phyloP scores from a whole-genome alignment of 2,888 invertebrate species.

The Scrobipalpa atriplicella region DNA sequence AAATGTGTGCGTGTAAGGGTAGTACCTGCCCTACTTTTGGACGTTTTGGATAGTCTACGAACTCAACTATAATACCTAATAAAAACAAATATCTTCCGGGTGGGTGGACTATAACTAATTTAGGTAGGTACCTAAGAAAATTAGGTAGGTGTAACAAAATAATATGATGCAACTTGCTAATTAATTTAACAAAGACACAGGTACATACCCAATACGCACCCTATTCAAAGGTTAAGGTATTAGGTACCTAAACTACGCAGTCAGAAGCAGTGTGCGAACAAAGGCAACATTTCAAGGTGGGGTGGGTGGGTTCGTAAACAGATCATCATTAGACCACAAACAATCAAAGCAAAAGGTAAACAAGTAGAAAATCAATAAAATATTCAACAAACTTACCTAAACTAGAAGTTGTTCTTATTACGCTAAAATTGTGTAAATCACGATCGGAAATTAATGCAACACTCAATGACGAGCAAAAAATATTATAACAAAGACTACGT shows the following conservation, averaged over 20 bases:
- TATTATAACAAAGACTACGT: conserved; percentile 21
- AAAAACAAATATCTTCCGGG: too few relatives aligned
- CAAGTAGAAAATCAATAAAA: conserved; percentile 17
- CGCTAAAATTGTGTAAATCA: neutral
- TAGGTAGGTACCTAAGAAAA: neutral
- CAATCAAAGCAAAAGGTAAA: neutral
- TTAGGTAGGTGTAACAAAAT: neutral
- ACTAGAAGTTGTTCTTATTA: neutral
- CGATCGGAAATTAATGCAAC: neutral
- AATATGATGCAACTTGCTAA: neutral
- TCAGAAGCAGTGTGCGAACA: neutral
- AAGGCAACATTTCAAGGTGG: conserved; percentile 11
- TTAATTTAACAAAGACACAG: neutral
- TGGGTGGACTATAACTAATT: neutral
- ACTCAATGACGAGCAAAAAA: conserved; percentile 31
- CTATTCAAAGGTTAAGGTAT: neutral
- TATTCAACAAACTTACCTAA: neutral
- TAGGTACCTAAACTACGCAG: neutral
- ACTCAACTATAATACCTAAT: too few relatives aligned
- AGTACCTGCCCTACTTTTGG: too few relatives aligned
- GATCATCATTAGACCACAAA: neutral
- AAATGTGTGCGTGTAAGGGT: too few relatives aligned
- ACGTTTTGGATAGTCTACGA: too few relatives aligned
- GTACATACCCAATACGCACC: neutral
- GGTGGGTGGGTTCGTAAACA: neutral